phyloP scores from a whole-genome alignment of 1,140 invertebrate genomes.

The Nomia melanderi region DNA sequence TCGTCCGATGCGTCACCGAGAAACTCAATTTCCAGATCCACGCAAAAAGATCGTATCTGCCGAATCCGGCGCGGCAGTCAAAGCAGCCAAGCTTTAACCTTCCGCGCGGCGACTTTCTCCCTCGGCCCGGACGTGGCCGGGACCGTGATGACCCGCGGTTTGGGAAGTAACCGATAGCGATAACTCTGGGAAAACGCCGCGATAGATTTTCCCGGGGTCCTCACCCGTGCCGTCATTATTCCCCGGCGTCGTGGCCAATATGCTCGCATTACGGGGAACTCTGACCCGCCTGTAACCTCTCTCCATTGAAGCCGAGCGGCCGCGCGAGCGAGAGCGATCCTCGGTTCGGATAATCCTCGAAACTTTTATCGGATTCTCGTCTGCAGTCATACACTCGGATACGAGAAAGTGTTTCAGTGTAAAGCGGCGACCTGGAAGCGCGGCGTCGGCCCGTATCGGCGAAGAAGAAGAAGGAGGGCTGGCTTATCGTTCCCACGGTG shows the following conservation, averaged over 20 bases:
- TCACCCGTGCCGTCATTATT: slow-evolving; percentile 66
- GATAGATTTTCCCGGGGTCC: slow-evolving; percentile 57
- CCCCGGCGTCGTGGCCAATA: slow-evolving; percentile 66
- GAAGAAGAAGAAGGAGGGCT: neutral
- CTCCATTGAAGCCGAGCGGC: neutral
- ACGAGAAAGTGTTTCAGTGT: slow-evolving; percentile 49
- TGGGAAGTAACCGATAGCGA: slow-evolving; percentile 48
- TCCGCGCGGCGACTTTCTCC: too few relatives aligned
- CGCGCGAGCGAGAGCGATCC: neutral
- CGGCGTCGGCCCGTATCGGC: neutral
- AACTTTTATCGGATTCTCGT: slow-evolving; percentile 65
- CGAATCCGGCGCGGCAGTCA: too few relatives aligned
- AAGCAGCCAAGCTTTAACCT: too few relatives aligned
- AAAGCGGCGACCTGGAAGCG: slow-evolving; percentile 22
- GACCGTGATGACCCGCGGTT: slow-evolving; percentile 48
- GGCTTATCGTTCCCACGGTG: slow-evolving; percentile 8
- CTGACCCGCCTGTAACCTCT: neutral
- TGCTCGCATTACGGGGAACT: slow-evolving; percentile 61
- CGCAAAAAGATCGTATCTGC: too few relatives aligned
- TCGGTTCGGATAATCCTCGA: slow-evolving; percentile 61
- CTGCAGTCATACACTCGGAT: slow-evolving; percentile 39
- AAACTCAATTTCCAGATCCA: too few relatives aligned
- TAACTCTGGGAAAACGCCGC: slow-evolving; percentile 47
- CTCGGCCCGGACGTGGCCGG: neutral
- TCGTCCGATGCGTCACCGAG: too few relatives aligned